Percentiles rank a stretch among this genome's conserved stretches.
phyloP scores from a whole-genome alignment of 2,113 vertebrate species.

The Heterochromis multidens region DNA sequence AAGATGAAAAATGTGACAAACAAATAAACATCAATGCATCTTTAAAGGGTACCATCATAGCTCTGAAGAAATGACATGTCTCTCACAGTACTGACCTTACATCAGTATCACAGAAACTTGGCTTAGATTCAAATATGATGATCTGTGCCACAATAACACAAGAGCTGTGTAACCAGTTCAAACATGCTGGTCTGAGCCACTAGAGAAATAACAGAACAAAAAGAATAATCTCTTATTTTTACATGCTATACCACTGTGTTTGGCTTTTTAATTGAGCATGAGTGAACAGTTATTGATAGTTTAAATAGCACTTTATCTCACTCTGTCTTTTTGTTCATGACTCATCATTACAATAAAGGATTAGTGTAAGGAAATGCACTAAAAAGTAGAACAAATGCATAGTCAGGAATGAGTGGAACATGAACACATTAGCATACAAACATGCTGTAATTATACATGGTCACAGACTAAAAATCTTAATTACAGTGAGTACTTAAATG shows the following conservation, averaged over 20 bases:
- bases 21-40: background rate
- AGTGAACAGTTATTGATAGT: conserved; percentile 13
- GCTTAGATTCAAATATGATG: background rate
- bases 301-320: no score
- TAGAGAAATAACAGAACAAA: background rate
- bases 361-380: background rate
- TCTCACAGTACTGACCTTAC: background rate
- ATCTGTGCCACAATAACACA: background rate
- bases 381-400: background rate
- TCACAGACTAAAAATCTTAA: background rate
- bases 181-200: background rate
- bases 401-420: background rate
- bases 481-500: background rate
- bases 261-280: background rate
- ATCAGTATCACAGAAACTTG: background rate
- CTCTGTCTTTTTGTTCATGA: background rate
- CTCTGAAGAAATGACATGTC: background rate
- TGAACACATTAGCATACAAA: background rate
- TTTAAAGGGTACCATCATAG: background rate
- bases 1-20: background rate
- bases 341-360: background rate
- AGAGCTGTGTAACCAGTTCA: background rate
- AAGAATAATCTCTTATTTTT: background rate
- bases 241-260: background rate
- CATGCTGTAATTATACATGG: background rate